Evolutionary conservation across 2,797 vertebrate genomes (phyloP).

Genomic region (Oreortyx pictus): DNA sequence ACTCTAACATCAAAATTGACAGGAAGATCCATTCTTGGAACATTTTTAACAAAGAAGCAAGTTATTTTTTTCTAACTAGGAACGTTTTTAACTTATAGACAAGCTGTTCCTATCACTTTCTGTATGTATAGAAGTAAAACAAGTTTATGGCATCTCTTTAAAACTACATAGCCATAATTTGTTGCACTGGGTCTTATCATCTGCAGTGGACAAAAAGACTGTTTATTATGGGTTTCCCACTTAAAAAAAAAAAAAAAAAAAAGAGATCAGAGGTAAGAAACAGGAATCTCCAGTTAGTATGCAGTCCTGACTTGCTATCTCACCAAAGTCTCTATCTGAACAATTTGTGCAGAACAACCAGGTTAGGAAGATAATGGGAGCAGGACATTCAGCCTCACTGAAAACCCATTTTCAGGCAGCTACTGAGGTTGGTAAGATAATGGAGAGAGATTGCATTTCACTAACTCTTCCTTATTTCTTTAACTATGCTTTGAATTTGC

Average conservation of each 20-base stretch:
- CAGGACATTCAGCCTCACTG: not conserved
- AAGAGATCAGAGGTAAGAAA: not conserved
- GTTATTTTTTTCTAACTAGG: not conserved
- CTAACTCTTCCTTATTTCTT: not conserved
- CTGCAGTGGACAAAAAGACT: not conserved
- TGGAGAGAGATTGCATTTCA: not conserved
- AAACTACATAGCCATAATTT: not conserved
- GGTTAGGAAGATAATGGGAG: not conserved
- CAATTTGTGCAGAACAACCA: accelerated
- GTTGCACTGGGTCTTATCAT: not conserved
- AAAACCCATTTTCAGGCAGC: not conserved
- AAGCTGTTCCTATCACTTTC: not conserved
- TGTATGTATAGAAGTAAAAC: not conserved
- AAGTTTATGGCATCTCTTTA: not conserved
- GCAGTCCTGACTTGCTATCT: not conserved
- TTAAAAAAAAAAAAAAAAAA: not conserved
- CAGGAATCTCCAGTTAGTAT: not conserved
- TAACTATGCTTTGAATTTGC: not conserved
- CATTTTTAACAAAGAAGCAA: not conserved
- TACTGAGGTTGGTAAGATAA: not conserved
- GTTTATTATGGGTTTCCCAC: not conserved
- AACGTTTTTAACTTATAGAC: not conserved
- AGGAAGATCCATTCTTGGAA: not conserved
- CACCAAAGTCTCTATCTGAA: not conserved
- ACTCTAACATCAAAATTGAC: not conserved